Percentiles rank a stretch among this genome's conserved stretches.
Conservation (phyloP, 2,113 vertebrate species). For the Charadrius vociferus region DNA sequence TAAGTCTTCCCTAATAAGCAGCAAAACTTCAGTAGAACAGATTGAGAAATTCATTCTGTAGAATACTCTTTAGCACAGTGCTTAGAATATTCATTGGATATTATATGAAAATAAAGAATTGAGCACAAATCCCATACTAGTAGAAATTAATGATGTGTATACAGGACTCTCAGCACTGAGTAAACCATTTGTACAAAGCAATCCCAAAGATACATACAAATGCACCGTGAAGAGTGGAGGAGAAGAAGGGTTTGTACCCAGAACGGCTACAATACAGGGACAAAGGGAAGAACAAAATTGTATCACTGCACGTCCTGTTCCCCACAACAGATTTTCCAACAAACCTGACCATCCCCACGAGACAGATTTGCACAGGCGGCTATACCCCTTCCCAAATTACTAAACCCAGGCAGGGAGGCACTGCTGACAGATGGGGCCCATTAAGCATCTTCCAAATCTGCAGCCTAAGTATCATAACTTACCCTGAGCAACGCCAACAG, state of each 20-base stretch:
- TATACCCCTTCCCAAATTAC: rapidly evolving
- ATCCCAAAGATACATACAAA: not conserved
- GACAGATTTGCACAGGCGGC: not conserved
- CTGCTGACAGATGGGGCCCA: not conserved
- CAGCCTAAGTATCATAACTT: rapidly evolving
- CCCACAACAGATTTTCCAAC: not conserved
- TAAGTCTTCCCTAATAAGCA: not conserved
- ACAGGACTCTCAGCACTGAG: not conserved
- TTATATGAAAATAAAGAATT: not conserved
- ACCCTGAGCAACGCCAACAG: not conserved
- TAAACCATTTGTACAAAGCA: conserved; percentile 39
- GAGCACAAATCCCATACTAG: conserved; percentile 1
- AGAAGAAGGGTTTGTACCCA: not conserved
- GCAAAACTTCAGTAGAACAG: conserved; percentile 5
- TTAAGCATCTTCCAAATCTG: rapidly evolving
- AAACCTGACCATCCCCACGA: rapidly evolving
- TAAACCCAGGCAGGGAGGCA: not conserved
- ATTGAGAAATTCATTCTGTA: not conserved
- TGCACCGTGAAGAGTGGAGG: rapidly evolving
- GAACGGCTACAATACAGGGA: not conserved
- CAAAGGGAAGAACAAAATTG: not conserved
- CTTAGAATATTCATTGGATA: conserved; percentile 29
- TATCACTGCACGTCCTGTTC: not conserved
- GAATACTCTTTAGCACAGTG: not conserved
- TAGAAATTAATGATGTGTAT: conserved; percentile 41